Conservation (phyloP, 1,140 invertebrate genomes). For the Patella vulgata region DNA sequence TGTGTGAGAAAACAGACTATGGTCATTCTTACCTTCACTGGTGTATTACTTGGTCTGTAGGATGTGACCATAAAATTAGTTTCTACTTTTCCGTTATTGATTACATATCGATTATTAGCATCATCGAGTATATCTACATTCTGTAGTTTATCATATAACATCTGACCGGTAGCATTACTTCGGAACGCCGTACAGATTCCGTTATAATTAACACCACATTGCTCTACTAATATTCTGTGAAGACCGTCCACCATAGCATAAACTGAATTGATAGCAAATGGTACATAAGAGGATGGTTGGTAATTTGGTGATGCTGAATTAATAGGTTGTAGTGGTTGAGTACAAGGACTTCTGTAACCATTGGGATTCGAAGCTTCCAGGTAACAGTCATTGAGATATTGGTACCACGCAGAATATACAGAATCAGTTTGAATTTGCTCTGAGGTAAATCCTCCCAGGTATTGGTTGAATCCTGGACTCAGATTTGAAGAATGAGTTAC, state of each 20-base stretch:
- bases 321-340: neutral
- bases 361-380: slow-evolving; percentile 37
- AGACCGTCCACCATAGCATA: slow-evolving; percentile 42
- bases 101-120: slow-evolving; percentile 26
- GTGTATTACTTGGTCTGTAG: no score
- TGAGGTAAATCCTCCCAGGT: slow-evolving; percentile 24
- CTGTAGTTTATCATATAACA: no score
- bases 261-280: slow-evolving; percentile 47
- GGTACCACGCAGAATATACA: slow-evolving; percentile 52
- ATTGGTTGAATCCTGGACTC: slow-evolving; percentile 30
- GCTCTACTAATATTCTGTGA: slow-evolving; percentile 33
- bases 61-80: slow-evolving; percentile 26
- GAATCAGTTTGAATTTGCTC: slow-evolving; percentile 20
- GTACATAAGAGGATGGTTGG: slow-evolving; percentile 26
- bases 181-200: slow-evolving; percentile 48
- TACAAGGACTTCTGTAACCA: slow-evolving; percentile 36
- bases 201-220: slow-evolving; percentile 43
- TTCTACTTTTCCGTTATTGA: slow-evolving; percentile 43
- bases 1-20: no score
- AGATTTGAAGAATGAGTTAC: slow-evolving; percentile 21
- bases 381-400: slow-evolving; percentile 50
- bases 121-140: slow-evolving; percentile 15
- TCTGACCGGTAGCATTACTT: neutral
- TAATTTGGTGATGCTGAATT: slow-evolving; percentile 29
- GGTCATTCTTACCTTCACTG: no score